Base-by-base conservation (phyloP, 2,797 vertebrate species). In the Pitangus sulphuratus region DNA sequence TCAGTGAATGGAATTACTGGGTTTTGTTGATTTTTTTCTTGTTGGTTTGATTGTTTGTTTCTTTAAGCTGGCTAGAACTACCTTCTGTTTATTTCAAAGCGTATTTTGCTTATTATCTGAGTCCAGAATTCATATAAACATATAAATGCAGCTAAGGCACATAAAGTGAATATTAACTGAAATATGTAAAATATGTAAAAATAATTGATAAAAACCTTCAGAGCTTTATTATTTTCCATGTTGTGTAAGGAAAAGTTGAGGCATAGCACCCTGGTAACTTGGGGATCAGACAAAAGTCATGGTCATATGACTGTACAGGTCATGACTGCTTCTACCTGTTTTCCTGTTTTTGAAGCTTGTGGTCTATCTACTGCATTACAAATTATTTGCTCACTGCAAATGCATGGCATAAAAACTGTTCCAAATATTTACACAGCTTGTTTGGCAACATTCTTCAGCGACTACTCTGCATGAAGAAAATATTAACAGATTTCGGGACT, bases 381-480 rank as follows among this genome's bases (percentile, higher is more conserved):
- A 71, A 89, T n/a, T 47, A 83, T 20, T 39, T 40, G 12, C 35
- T 65, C 26, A 12, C 9, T 33, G 47, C 7, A 50, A 62, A 84
- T 30, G 26, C 33, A 48, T 25, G 33, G 79, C 80, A 75, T 33
- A 50, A 45, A 77, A 74, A 42, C 12, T 35, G 26, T n/a, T 60
- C 61, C n/a, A 5, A 54, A 15, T 60, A 76, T 72, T 66, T 81
- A 15, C 22, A 68, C 4, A 50, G 10, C 37, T 61, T 56, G 15
- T 53, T 87, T 75, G 58, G 50, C 28, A 87, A 51, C 11, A 44
- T 19, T 24, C 33, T 40, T 58, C 78, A 62, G 48, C 40, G 61
- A 22, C 78, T 80, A 45, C 3, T 50, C 51, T 53, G 58, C 79
- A 37, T 30, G 35, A 89, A 94, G 62, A 40, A 96, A 96, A 74